Evolutionary conservation across 2,113 vertebrate species (phyloP), one percentile per base, ranked within the genome.

Genomic region (Aegithalos caudatus): DNA sequence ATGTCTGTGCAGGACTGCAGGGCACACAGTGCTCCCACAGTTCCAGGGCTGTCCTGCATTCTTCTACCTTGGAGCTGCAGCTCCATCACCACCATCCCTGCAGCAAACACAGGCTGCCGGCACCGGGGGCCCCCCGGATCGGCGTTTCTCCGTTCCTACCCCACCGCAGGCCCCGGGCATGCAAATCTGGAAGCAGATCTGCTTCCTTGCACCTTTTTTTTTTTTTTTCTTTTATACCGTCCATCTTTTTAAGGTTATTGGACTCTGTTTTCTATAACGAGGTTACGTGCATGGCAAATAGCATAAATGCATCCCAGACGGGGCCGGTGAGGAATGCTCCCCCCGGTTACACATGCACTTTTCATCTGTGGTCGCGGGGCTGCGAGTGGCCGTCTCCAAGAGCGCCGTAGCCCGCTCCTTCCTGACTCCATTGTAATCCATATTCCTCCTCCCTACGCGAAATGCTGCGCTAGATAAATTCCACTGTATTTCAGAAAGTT

Each of bases 401-500:
- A 28, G 33, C 44, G 54, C 92, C 3, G 38, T 42, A 74, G 90
- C 96, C 88, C 44, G 57, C 92, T 95, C 91, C 72, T 96, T 93
- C 93, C 92, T 87, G 94, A 77, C 91, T 96, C 94, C 93, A 94
- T 86, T 95, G 91, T 95, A 97, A 96, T 94, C 96, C 92, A 90
- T 95, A 95, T 96, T 96, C 91, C 93, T 96, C 91, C 95, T 96
- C 95, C 90, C 95, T 56, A 61, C 28, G 85, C 65, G 90, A 94
- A 98, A 94, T 48, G 72, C 86, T 97, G 92, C 16, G 77, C 95
- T 97, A 94, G 94, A 84, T 98, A 95, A 97, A 96, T 95, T 98
- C 96, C 94, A 95, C 94, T 94, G 88, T 95, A 96, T 98, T 98
- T 98, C 97, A 98, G 97, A 98, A 97, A 97, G 95, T 98, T 97